Evolutionary conservation across 2,888 invertebrate genomes (phyloP).

Genomic region (Malacosoma neustria): DNA sequence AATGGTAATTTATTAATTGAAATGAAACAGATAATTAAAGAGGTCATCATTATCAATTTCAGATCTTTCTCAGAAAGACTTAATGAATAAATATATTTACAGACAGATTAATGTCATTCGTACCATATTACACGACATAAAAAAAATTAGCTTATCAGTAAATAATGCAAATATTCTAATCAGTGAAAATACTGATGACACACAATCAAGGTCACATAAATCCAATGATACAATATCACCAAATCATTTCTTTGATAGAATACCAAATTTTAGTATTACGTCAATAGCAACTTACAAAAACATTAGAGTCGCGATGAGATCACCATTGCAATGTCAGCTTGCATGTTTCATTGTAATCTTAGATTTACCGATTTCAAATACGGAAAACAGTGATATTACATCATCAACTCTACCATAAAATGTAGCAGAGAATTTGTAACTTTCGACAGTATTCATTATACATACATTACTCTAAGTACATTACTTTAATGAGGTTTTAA

Average conservation of each 20-base stretch:
- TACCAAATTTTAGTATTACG: no score
- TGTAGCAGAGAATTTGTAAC: neutral
- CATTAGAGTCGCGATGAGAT: constrained; percentile 8
- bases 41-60: no score
- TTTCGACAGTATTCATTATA: neutral
- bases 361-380: neutral
- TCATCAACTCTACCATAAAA: neutral
- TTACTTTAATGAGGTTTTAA: neutral
- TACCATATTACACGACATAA: neutral
- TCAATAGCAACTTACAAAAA: no score
- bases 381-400: no score
- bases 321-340: constrained; percentile 5
- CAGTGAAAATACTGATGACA: neutral
- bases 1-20: no score
- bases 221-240: no score
- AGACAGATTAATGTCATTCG: no score
- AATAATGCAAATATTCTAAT: neutral
- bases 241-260: no score
- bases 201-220: no score
- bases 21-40: no score
- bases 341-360: neutral
- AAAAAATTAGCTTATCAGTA: neutral
- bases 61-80: no score
- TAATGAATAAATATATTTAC: no score
- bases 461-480: constrained; percentile 2